Percentiles rank a stretch among this genome's conserved stretches.
phyloP scores from a whole-genome alignment of 1,140 invertebrate species.

The Drosophila orosa region DNA sequence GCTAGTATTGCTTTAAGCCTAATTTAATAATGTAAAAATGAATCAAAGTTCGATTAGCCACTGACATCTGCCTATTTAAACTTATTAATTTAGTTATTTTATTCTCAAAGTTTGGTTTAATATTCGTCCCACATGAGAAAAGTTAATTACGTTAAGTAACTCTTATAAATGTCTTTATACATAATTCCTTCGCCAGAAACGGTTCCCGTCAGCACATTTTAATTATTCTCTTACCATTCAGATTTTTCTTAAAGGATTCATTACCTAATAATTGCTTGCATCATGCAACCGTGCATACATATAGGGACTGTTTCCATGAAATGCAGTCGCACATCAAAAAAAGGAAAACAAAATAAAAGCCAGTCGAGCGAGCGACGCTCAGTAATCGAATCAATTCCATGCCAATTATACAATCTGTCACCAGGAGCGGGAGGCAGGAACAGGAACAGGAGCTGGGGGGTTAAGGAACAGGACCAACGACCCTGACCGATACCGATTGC shows the following conservation, averaged over 20 bases:
- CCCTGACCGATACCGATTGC: conserved; percentile 46
- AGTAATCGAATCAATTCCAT: conserved; percentile 47
- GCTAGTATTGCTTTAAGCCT: neutral
- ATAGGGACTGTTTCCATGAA: conserved; percentile 12
- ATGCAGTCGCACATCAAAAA: neutral
- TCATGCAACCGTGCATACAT: conserved; percentile 3
- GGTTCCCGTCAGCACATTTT: neutral
- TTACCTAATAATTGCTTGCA: conserved; percentile 24
- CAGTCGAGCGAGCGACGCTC: conserved; percentile 9
- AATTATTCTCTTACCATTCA: conserved; percentile 5
- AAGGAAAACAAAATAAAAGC: conserved; percentile 19
- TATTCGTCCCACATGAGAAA: neutral
- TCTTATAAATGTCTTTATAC: neutral
- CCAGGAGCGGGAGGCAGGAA: conserved; percentile 26
- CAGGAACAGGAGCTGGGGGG: conserved; percentile 14
- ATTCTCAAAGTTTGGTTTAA: neutral
- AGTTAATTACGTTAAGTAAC: neutral
- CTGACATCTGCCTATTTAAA: neutral
- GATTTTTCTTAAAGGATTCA: conserved; percentile 11
- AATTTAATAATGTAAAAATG: neutral
- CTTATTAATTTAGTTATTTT: neutral
- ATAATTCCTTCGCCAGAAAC: too few species aligned
- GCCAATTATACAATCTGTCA: conserved; percentile 59
- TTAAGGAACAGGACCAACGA: conserved; percentile 30
- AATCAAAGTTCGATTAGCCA: neutral